Evolutionary conservation across 1,140 invertebrate species (phyloP).

Genomic region (Lithobius niger): DNA sequence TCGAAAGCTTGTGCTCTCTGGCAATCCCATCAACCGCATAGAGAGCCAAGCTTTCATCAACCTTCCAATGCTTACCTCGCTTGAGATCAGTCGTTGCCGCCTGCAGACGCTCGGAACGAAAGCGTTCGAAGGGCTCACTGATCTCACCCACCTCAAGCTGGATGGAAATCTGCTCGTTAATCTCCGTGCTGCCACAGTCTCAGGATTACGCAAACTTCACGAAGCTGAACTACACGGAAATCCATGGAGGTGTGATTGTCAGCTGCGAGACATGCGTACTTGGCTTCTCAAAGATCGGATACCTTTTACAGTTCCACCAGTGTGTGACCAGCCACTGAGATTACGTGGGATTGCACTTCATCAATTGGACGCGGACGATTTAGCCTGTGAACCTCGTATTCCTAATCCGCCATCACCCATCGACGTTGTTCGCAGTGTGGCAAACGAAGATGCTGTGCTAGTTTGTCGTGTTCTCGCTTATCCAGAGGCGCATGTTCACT

Average conservation of each 20-base stretch:
- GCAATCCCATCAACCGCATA: conserved; percentile 60
- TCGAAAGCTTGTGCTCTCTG: conserved; percentile 62
- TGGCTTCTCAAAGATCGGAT: conserved; percentile 63
- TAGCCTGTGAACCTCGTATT: conserved; percentile 73
- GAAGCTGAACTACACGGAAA: conserved; percentile 70
- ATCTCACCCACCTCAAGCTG: conserved; percentile 67
- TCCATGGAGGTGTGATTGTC: conserved; percentile 78
- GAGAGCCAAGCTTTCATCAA: conserved; percentile 58
- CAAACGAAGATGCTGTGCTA: conserved; percentile 46
- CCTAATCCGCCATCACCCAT: no score
- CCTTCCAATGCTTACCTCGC: conserved; percentile 54
- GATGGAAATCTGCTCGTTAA: conserved; percentile 62
- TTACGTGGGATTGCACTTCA: conserved; percentile 51
- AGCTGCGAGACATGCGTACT: conserved; percentile 51
- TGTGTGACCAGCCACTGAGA: conserved; percentile 53
- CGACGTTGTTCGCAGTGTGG: conserved; percentile 38
- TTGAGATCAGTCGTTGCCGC: conserved; percentile 67
- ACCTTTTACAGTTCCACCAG: conserved; percentile 47
- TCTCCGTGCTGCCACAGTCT: conserved; percentile 51
- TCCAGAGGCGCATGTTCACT: conserved; percentile 59
- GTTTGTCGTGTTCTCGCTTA: conserved; percentile 60
- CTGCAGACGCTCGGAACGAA: conserved; percentile 58
- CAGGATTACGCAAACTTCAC: conserved; percentile 44
- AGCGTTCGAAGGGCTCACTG: conserved; percentile 64
- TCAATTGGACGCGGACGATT: conserved; percentile 49